phyloP scores from a whole-genome alignment of 2,113 vertebrate genomes.

The Excalfactoria chinensis region DNA sequence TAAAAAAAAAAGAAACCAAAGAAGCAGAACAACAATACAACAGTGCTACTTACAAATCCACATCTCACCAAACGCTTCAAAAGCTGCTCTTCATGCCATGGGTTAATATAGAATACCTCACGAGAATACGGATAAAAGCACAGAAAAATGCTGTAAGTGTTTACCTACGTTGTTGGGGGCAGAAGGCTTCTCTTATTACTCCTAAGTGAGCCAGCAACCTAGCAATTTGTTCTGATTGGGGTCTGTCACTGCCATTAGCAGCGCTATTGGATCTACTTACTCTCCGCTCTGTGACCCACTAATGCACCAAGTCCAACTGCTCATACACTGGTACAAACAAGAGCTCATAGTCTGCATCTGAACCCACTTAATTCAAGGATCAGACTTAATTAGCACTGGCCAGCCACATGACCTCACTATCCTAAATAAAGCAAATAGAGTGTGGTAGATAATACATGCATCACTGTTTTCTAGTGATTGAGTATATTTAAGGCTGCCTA shows the following conservation, averaged over 20 bases:
- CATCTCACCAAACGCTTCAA: background rate
- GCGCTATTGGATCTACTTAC: background rate
- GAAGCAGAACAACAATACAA: background rate
- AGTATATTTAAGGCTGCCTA: background rate
- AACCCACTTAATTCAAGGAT: background rate
- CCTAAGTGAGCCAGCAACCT: background rate
- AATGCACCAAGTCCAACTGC: background rate
- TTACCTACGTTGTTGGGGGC: background rate
- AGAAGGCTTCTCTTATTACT: background rate
- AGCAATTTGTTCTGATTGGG: background rate
- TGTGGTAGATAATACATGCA: background rate
- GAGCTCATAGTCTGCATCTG: background rate
- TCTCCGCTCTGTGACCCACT: background rate
- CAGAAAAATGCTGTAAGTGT: background rate
- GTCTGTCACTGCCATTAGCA: background rate
- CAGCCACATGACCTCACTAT: background rate
- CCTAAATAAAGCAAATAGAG: background rate
- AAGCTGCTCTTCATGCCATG: background rate
- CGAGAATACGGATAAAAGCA: background rate
- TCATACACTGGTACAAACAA: background rate
- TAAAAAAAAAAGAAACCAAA: too few relatives aligned
- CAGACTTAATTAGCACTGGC: background rate
- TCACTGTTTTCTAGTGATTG: background rate
- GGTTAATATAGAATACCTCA: background rate
- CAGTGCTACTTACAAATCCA: background rate